phyloP scores from a whole-genome alignment of 2,113 vertebrate genomes.

The Phoenicopterus ruber region DNA sequence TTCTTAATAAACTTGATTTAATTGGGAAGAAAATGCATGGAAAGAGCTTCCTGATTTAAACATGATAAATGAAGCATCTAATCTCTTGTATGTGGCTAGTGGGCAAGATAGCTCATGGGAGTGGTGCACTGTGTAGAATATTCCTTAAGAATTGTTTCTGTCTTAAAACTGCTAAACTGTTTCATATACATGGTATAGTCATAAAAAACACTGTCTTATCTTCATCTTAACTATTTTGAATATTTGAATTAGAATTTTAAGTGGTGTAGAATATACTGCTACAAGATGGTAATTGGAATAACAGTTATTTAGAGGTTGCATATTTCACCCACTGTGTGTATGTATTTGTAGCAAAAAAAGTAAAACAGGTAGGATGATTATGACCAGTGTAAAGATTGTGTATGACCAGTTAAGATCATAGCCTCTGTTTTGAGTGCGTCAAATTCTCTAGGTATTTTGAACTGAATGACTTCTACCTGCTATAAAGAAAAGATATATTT shows the following conservation, averaged over 20 bases:
- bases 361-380: background rate
- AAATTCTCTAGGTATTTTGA: background rate
- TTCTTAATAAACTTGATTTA: background rate
- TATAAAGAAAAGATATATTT: background rate
- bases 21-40: background rate
- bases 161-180: background rate
- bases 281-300: background rate
- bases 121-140: background rate
- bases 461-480: background rate
- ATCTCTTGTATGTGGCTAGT: background rate
- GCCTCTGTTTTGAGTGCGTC: background rate
- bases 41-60: background rate
- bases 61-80: background rate
- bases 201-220: background rate
- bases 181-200: background rate
- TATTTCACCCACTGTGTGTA: background rate
- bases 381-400: background rate
- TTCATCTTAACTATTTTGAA: background rate
- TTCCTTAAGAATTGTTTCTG: background rate
- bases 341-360: background rate
- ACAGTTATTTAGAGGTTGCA: background rate
- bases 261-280: background rate
- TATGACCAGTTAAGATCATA: background rate
- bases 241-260: background rate
- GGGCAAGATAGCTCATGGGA: background rate